phyloP scores from a whole-genome alignment of 1,140 invertebrate genomes.

The Paramacrobiotus metropolitanus region DNA sequence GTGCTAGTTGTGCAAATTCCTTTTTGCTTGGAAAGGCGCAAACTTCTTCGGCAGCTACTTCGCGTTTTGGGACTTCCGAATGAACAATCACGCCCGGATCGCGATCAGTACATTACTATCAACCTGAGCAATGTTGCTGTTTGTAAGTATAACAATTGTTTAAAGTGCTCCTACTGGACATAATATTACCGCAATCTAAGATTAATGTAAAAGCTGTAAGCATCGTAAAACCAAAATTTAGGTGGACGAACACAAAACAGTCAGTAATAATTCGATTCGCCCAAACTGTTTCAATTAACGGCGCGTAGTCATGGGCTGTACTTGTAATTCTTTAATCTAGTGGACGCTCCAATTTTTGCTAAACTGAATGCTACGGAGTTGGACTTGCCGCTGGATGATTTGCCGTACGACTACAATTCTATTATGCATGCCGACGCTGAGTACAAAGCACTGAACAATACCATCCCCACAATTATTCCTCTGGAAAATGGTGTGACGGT shows the following conservation, averaged over 20 bases:
- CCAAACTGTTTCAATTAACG: background rate
- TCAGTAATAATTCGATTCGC: background rate
- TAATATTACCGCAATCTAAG: too few species aligned
- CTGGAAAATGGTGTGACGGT: background rate
- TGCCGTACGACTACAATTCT: conserved; percentile 1
- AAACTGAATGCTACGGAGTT: background rate
- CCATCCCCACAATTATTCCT: background rate
- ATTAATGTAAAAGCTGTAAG: too few species aligned
- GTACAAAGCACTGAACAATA: background rate
- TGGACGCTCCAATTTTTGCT: background rate
- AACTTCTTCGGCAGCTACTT: background rate
- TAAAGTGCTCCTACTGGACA: too few species aligned
- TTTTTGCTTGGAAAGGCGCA: background rate
- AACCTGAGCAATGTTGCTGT: conserved; percentile 15
- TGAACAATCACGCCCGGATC: conserved; percentile 17
- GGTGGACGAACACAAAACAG: too few species aligned
- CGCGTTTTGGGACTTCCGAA: conserved; percentile 7
- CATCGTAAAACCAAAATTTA: too few species aligned
- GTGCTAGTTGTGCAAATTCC: background rate
- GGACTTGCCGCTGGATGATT: background rate
- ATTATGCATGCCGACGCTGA: background rate
- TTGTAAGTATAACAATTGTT: background rate
- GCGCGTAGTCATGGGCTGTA: background rate
- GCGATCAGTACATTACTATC: conserved; percentile 16
- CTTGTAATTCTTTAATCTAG: background rate